Conservation (phyloP, 2,888 invertebrate species). For the Chloroclysta siterata region DNA sequence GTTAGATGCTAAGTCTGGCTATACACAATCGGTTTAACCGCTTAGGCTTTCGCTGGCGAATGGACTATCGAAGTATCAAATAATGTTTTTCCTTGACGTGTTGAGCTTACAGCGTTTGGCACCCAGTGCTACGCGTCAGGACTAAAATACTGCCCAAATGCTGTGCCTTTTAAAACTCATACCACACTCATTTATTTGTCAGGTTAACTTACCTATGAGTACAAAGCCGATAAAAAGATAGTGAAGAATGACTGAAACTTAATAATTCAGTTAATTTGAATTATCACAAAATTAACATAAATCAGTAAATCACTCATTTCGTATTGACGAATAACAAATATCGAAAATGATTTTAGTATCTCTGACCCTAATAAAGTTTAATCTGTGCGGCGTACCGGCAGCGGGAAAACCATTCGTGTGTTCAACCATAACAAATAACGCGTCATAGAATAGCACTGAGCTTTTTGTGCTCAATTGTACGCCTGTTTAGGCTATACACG, state of each 20-base stretch:
- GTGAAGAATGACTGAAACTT: no score
- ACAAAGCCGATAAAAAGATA: no score
- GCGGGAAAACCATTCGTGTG: constrained; percentile 14
- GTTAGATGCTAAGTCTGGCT: constrained; percentile 9
- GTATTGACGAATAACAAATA: constrained; percentile 1
- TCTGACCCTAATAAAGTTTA: constrained; percentile 7
- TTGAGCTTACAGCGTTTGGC: background rate
- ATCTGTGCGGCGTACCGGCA: constrained; percentile 6
- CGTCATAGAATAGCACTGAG: constrained; percentile 32
- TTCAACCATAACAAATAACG: constrained; percentile 31
- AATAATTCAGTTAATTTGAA: no score
- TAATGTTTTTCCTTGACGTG: background rate
- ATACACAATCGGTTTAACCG: constrained; percentile 13
- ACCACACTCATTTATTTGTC: background rate
- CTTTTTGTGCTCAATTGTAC: constrained; percentile 43
- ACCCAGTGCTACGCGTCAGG: background rate
- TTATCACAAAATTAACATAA: no score
- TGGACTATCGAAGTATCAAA: background rate
- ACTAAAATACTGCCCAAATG: background rate
- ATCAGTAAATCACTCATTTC: background rate
- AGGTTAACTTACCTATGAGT: no score
- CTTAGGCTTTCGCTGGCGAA: background rate
- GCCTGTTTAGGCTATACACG: constrained; percentile 43
- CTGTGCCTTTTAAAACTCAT: background rate
- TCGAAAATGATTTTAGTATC: constrained; percentile 11